Evolutionary conservation across 2,113 vertebrate genomes (phyloP), one percentile per base, ranked within the genome.

Genomic region (Sterrhoptilus dennistouni): DNA sequence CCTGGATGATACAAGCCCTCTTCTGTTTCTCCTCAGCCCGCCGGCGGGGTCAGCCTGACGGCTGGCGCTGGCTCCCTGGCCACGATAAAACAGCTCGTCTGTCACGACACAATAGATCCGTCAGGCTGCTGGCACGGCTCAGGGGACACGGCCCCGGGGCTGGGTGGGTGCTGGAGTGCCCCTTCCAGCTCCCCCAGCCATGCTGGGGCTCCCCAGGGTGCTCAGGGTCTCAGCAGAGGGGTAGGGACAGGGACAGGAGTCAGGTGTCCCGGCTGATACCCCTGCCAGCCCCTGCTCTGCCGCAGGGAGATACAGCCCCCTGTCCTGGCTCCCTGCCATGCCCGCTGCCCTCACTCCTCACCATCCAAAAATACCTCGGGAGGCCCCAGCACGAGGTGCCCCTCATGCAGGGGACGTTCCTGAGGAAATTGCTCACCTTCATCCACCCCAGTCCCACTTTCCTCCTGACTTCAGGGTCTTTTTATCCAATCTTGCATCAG

Each of bases 11-110:
- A 98, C 97, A 97, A 98, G 96, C 97, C 96, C 91, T 98, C 98
- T 97, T 98, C 97, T 99, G 98, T 98, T 98, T 98, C 98, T 98
- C 95, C 97, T 98, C 98, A 97, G 93, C 96, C 97, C 97, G 97
- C 98, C 97, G 96, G 97, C 80, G 95, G 98, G 98, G 98, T 98
- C 98, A 98, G 97, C 92, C 50, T 49, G 47, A 59, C 56, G 33
- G 92, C 88, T 95, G 93, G 93, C 36, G 12, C 80, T 93, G 90
- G 87, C 97, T 97, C 75, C 92, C 97, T 91, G 16, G 8, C 83
- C 33, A 72, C 45, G 78, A 95, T 97, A 97, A 97, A 97, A 69
- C 83, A 87, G 87, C 95, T 93, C 84, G 94, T 92, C 81, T 81
- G 90, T 95, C 96, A 97, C 94, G 96, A 97, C 97, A 98, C 97